Percentiles rank a stretch among this genome's conserved stretches.
Evolutionary conservation across 2,113 vertebrate genomes (phyloP).

Genomic region (Melanocharis versteri): DNA sequence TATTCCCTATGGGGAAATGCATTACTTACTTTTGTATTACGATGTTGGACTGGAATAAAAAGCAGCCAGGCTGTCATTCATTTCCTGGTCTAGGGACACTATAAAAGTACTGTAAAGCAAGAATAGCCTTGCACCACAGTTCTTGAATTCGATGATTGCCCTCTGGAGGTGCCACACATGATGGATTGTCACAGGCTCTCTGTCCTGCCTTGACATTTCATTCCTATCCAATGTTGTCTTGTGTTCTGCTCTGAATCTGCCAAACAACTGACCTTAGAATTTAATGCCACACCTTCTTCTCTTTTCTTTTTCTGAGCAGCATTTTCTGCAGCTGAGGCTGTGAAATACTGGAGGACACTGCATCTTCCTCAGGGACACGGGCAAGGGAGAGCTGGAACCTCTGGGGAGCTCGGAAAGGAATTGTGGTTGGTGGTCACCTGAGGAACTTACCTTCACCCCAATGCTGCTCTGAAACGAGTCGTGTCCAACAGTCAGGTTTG

Average conservation of each 20-base stretch:
- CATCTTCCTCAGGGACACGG: slow-evolving; percentile 22
- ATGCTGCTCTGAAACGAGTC: slow-evolving; percentile 67
- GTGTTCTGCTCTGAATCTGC: slow-evolving; percentile 46
- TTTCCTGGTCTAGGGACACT: neutral
- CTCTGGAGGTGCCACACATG: slow-evolving; percentile 42
- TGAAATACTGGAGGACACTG: slow-evolving; percentile 49
- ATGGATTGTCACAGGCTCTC: slow-evolving; percentile 52
- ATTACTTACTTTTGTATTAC: neutral
- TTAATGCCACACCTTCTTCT: slow-evolving; percentile 36
- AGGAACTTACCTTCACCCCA: slow-evolving; percentile 46
- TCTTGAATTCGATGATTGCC: slow-evolving; percentile 37
- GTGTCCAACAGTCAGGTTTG: slow-evolving; percentile 23
- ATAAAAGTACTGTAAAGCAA: neutral
- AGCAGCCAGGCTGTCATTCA: neutral
- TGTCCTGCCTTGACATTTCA: slow-evolving; percentile 58
- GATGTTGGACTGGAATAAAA: neutral
- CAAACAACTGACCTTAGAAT: slow-evolving; percentile 38
- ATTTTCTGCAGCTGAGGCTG: slow-evolving; percentile 46
- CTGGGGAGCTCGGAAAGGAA: neutral
- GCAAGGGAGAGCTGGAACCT: neutral
- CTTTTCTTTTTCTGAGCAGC: neutral
- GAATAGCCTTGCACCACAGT: neutral
- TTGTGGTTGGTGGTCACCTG: neutral
- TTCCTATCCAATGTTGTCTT: slow-evolving; percentile 3
- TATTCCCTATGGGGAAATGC: neutral